A percentile compares a stretch with the other conserved stretches of the same genome.
These are phyloP conservation scores for Pangasius larnaudii DNA, from an alignment of 2,797 vertebrate genomes.

Conservation along the genomic window DNA sequence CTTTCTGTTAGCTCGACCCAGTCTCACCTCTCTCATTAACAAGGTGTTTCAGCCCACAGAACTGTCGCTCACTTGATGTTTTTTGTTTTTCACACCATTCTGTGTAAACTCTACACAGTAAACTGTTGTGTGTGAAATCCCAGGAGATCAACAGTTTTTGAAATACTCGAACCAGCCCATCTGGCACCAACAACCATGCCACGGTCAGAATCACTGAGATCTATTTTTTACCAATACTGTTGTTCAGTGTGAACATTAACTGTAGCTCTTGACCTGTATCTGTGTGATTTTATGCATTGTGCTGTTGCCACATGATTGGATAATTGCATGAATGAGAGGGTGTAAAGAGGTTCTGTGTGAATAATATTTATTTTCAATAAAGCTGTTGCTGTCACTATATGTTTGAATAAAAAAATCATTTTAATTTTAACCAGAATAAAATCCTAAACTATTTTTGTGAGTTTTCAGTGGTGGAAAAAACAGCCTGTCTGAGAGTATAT, in stretches of 20 bases:
- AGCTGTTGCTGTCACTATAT: not conserved
- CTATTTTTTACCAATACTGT: not conserved
- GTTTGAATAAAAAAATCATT: not conserved
- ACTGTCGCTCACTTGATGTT: not conserved
- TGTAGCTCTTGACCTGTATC: not conserved
- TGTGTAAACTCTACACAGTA: not conserved
- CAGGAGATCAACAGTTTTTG: not conserved
- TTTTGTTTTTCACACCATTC: not conserved
- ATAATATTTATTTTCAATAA: slow-evolving; percentile 4
- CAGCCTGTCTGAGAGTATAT: not conserved
- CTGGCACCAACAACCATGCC: not conserved
- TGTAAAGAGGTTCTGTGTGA: not conserved
- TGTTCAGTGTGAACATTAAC: not conserved
- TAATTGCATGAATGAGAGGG: not conserved
- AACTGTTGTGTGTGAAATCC: not conserved
- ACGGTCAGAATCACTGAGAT: not conserved
- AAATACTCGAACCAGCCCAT: not conserved
- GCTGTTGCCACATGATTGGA: not conserved
- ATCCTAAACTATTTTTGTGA: not conserved
- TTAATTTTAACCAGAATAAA: not conserved
- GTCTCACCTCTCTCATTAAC: not conserved
- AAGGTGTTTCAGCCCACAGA: not conserved
- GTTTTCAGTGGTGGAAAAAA: not conserved
- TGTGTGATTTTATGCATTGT: not conserved
- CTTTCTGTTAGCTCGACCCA: not conserved